Evolutionary conservation across 92 coral and sea anemone genomes (phyloP).

Genomic region (Zoanthus gigantus): DNA sequence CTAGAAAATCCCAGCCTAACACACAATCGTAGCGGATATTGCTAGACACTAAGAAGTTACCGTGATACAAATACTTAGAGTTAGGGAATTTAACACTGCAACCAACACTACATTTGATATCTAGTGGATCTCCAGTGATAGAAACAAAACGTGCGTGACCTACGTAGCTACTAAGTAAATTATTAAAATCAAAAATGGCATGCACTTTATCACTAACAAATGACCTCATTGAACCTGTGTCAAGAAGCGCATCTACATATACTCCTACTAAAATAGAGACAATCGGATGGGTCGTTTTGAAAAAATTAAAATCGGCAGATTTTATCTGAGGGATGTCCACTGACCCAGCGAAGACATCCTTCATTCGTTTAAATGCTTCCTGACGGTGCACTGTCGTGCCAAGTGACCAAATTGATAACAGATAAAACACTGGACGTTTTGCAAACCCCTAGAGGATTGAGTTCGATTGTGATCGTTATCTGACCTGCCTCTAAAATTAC

Average conservation of each 20-base stretch:
- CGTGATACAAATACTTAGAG: background rate
- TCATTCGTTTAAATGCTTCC: constrained; percentile 19
- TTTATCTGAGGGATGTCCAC: background rate
- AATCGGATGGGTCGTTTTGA: constrained; percentile 29
- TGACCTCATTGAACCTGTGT: constrained; percentile 13
- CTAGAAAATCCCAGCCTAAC: background rate
- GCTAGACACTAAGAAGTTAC: background rate
- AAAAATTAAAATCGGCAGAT: background rate
- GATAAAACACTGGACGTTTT: background rate
- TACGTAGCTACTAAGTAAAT: background rate
- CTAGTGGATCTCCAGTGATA: background rate
- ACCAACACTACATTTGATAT: background rate
- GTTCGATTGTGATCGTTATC: background rate
- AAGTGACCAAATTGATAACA: constrained; percentile 17
- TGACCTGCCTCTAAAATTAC: background rate
- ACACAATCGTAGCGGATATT: background rate
- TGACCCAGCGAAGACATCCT: too few species aligned
- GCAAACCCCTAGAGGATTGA: constrained; percentile 10
- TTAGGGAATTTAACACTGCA: background rate
- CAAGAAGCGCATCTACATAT: background rate
- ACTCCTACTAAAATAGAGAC: background rate
- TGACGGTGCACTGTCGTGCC: constrained; percentile 7
- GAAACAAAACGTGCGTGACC: background rate
- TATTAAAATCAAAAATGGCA: constrained; percentile 34
- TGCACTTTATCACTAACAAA: constrained; percentile 41